Conservation (phyloP, 2,113 vertebrate genomes). For the Albula glossodonta region DNA sequence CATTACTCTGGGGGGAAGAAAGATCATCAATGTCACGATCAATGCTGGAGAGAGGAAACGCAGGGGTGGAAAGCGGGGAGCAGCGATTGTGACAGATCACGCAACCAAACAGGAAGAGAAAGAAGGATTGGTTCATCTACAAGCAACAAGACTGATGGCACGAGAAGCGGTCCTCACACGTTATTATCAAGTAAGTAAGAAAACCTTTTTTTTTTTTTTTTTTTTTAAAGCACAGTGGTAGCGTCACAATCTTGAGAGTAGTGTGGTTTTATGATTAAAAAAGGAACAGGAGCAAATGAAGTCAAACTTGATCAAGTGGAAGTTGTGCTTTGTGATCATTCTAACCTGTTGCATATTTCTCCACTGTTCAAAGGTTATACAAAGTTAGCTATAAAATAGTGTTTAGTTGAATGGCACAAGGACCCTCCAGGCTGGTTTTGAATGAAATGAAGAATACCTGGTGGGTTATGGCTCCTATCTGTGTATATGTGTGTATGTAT, state of each 20-base stretch:
- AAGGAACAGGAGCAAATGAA: background rate
- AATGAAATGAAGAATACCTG: conserved; percentile 53
- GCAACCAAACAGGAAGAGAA: conserved; percentile 17
- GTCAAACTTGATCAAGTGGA: background rate
- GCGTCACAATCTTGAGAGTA: no score
- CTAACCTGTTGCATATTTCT: conserved; percentile 50
- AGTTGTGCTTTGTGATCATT: conserved; percentile 46
- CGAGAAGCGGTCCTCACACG: conserved; percentile 35
- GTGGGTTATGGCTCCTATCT: conserved; percentile 56
- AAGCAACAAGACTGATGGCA: conserved; percentile 22
- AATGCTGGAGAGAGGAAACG: conserved; percentile 19
- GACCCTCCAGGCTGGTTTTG: conserved; percentile 58
- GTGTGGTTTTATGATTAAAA: no score
- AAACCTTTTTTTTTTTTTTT: background rate
- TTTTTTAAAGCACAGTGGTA: background rate
- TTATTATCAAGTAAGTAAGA: no score
- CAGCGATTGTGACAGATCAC: conserved; percentile 25
- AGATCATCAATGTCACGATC: conserved; percentile 50
- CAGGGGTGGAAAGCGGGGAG: conserved; percentile 3
- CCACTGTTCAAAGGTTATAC: conserved; percentile 60
- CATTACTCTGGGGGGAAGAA: conserved; percentile 30
- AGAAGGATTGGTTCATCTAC: conserved; percentile 14
- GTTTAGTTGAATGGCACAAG: conserved; percentile 59
- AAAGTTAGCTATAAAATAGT: conserved; percentile 65
- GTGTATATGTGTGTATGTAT: conserved; percentile 37